Conservation (phyloP, 2,888 invertebrate species). For the Alloscopus bannaensis region DNA sequence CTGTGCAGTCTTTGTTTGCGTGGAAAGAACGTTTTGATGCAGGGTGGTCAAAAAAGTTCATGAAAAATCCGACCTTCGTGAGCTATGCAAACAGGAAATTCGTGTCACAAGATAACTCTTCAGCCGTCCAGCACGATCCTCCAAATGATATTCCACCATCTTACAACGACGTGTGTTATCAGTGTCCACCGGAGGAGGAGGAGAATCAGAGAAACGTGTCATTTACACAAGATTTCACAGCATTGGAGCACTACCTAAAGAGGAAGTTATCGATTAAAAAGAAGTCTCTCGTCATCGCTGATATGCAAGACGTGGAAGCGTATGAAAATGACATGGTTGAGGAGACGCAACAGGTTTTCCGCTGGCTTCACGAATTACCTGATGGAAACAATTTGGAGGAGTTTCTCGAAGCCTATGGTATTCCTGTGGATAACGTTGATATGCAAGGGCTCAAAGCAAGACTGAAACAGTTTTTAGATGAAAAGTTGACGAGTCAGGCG, state of each 20-base stretch:
- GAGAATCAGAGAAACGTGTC: not conserved
- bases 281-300: not conserved
- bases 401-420: conserved; percentile 55
- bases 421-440: conserved; percentile 33
- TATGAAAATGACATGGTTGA: conserved; percentile 7
- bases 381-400: conserved; percentile 61
- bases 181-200: not conserved
- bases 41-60: not conserved
- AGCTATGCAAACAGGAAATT: conserved; percentile 14
- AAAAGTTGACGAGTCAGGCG: no score
- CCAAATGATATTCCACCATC: conserved; percentile 26
- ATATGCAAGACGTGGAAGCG: not conserved
- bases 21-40: conserved; percentile 42
- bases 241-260: conserved; percentile 41
- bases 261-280: conserved; percentile 32
- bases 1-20: conserved; percentile 35
- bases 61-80: conserved; percentile 31
- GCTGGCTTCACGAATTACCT: conserved; percentile 43
- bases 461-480: conserved; percentile 26
- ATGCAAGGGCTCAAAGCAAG: conserved; percentile 27
- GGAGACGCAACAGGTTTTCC: conserved; percentile 12
- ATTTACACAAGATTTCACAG: conserved; percentile 43
- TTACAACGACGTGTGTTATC: not conserved
- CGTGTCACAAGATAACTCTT: not conserved
- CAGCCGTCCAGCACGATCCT: conserved; percentile 1